Percentiles rank a stretch among this genome's conserved stretches.
Evolutionary conservation across 2,113 vertebrate genomes (phyloP).

Genomic region (Polypterus senegalus): DNA sequence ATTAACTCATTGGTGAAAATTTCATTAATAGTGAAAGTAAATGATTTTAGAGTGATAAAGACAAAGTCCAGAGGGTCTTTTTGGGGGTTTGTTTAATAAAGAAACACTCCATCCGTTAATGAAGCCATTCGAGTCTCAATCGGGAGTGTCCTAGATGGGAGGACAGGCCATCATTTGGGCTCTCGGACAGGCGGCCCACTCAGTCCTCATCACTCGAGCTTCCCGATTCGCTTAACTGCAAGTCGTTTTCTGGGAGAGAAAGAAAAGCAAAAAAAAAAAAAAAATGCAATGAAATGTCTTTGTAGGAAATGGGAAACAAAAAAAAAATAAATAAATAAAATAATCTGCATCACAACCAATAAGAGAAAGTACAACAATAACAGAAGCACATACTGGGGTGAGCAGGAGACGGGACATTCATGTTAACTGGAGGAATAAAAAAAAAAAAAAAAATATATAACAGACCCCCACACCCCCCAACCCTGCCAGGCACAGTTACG

Average conservation of each 20-base stretch:
- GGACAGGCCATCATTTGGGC: neutral
- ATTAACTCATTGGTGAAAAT: no score
- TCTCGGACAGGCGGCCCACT: conserved; percentile 18
- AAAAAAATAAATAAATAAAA: neutral
- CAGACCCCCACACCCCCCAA: no score
- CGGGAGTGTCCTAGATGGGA: neutral
- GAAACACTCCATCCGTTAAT: neutral
- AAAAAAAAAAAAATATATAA: no score
- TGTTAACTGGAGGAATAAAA: no score
- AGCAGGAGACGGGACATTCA: no score
- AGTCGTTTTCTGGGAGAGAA: conserved; percentile 76
- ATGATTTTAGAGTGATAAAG: no score
- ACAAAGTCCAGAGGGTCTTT: neutral
- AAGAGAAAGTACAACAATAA: no score
- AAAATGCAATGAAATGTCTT: neutral
- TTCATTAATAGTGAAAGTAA: no score
- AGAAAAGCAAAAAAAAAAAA: conserved; percentile 15
- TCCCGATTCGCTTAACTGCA: conserved; percentile 92
- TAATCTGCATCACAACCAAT: no score
- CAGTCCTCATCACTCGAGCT: conserved; percentile 86
- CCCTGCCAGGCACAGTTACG: no score
- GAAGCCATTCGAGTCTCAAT: neutral
- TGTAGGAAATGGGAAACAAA: neutral
- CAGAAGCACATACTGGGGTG: no score
- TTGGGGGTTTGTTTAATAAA: neutral